phyloP scores from a whole-genome alignment of 2,888 invertebrate genomes.

The Eustalomyia histrio region DNA sequence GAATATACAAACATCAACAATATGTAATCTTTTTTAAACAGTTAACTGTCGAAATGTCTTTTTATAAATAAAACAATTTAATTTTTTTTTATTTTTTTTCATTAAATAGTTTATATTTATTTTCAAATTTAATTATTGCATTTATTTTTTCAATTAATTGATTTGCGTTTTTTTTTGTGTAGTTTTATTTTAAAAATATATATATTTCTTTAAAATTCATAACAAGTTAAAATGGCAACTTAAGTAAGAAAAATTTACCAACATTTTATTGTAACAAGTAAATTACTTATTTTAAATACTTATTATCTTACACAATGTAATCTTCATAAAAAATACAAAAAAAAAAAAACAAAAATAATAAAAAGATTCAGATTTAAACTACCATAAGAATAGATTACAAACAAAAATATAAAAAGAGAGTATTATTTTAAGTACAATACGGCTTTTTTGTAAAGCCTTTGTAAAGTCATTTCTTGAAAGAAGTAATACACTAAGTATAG shows the following conservation, averaged over 20 bases:
- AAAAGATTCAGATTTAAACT: not conserved
- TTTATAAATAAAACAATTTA: not conserved
- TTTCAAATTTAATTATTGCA: constrained; percentile 33
- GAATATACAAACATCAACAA: too few relatives aligned
- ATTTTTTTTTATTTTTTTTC: constrained; percentile 1
- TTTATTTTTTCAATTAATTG: constrained; percentile 8
- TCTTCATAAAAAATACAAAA: constrained; percentile 3
- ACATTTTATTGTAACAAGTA: constrained; percentile 9
- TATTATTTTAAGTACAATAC: not conserved
- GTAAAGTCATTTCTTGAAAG: not conserved
- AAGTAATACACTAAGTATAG: not conserved
- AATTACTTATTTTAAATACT: not conserved
- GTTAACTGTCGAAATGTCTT: too few relatives aligned
- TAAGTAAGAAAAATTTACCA: constrained; percentile 13
- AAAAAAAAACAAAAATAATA: too few relatives aligned
- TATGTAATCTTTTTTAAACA: too few relatives aligned
- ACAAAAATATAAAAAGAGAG: not conserved
- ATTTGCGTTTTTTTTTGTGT: constrained; percentile 6
- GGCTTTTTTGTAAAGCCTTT: constrained; percentile 1
- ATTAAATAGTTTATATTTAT: constrained; percentile 19
- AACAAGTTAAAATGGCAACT: constrained; percentile 41
- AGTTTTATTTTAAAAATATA: not conserved
- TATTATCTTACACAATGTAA: constrained; percentile 9
- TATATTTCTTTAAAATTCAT: constrained; percentile 1
- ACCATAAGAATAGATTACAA: not conserved